phyloP scores from a whole-genome alignment of 2,113 vertebrate genomes.

The Euleptes europaea region DNA sequence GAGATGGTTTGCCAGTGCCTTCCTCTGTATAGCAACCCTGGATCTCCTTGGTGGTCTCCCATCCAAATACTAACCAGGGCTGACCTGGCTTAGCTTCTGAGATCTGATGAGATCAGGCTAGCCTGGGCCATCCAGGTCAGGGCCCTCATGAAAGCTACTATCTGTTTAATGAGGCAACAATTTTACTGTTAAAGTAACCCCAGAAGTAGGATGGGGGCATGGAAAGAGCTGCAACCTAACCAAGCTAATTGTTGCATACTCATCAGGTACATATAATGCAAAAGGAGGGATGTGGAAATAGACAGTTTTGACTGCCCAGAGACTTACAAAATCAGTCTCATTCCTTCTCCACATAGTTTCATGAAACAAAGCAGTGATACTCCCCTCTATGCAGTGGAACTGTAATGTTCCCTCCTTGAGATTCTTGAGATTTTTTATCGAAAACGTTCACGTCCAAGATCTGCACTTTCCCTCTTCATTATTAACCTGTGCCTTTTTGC shows the following conservation, averaged over 20 bases:
- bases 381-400: not conserved
- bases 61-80: no score
- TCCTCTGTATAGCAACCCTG: no score
- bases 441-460: not conserved
- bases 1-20: no score
- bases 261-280: not conserved
- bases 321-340: not conserved
- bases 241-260: not conserved
- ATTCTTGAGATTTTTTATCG: not conserved
- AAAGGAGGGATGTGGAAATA: not conserved
- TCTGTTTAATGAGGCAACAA: not conserved
- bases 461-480: not conserved
- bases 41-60: no score
- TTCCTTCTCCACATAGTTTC: not conserved
- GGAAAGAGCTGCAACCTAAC: not conserved
- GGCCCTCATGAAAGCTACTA: not conserved
- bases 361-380: not conserved
- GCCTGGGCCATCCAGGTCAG: no score
- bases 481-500: not conserved
- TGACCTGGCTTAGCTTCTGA: no score
- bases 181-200: not conserved
- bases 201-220: not conserved
- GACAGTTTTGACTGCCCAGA: not conserved
- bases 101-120: no score
- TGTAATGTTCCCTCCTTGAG: not conserved